These are phyloP conservation scores for Piscicola geometra DNA, from an alignment of 2,888 invertebrate genomes.

Conservation along the genomic window DNA sequence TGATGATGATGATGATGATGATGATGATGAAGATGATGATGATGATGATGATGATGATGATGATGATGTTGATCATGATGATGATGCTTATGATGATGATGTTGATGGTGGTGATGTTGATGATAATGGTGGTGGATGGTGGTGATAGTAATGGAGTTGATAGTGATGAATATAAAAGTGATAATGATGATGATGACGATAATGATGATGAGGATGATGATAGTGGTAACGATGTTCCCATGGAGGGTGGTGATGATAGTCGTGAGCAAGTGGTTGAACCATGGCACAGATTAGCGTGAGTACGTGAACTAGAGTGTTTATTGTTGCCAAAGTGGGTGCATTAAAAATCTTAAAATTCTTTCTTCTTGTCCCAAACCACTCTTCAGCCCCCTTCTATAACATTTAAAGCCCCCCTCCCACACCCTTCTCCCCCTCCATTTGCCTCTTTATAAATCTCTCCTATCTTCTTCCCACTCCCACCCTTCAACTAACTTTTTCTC, in stretches of 20 bases:
- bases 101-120: neutral
- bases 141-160: neutral
- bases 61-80: constrained; percentile 38
- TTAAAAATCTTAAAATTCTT: no score
- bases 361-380: no score
- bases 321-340: no score
- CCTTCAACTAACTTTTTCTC: no score
- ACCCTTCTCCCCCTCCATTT: no score
- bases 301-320: no score
- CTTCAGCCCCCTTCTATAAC: no score
- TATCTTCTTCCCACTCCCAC: no score
- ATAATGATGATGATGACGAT: constrained; percentile 28
- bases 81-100: constrained; percentile 34
- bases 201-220: constrained; percentile 26
- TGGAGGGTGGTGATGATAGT: neutral
- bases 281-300: no score
- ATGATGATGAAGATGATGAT: constrained; percentile 14
- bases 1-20: constrained; percentile 28
- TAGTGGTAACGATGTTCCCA: constrained; percentile 3
- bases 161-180: constrained; percentile 16
- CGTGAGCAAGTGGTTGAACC: no score
- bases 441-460: no score
- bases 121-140: neutral
- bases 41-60: constrained; percentile 21
- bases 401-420: no score